A percentile compares a stretch with the other conserved stretches of the same genome.
phyloP scores from a whole-genome alignment of 2,888 invertebrate genomes.

The Philereme vetulata region DNA sequence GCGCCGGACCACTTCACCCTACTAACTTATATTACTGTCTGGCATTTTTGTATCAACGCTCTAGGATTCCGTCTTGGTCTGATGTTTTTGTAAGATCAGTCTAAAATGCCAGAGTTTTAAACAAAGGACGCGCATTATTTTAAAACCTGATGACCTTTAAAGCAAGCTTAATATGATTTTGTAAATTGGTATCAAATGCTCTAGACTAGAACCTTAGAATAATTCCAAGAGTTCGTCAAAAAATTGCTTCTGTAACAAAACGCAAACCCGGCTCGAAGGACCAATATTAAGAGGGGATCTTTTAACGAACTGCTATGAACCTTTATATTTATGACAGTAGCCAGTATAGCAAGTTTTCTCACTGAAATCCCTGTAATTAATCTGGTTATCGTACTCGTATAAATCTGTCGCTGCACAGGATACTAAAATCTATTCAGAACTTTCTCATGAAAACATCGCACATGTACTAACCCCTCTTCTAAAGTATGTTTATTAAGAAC shows the following conservation, averaged over 20 bases:
- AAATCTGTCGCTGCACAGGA: conserved; percentile 25
- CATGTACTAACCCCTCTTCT: conserved; percentile 12
- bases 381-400: conserved; percentile 8
- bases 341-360: background rate
- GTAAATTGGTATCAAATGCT: no score
- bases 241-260: background rate
- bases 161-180: no score
- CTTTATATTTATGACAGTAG: background rate
- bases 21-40: conserved; percentile 57
- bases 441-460: conserved; percentile 26
- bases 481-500: conserved; percentile 7
- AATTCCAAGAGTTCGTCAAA: no score
- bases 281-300: background rate
- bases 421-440: conserved; percentile 20
- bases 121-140: background rate
- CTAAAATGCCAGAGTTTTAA: background rate
- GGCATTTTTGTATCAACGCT: conserved; percentile 24
- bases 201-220: no score
- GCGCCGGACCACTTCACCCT: conserved; percentile 46
- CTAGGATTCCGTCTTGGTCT: conserved; percentile 34
- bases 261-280: conserved; percentile 9
- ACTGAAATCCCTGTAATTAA: background rate
- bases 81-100: background rate
- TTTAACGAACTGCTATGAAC: background rate
- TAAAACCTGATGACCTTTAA: no score